phyloP scores from a whole-genome alignment of 2,113 vertebrate genomes.

The Opisthocomus hoazin region DNA sequence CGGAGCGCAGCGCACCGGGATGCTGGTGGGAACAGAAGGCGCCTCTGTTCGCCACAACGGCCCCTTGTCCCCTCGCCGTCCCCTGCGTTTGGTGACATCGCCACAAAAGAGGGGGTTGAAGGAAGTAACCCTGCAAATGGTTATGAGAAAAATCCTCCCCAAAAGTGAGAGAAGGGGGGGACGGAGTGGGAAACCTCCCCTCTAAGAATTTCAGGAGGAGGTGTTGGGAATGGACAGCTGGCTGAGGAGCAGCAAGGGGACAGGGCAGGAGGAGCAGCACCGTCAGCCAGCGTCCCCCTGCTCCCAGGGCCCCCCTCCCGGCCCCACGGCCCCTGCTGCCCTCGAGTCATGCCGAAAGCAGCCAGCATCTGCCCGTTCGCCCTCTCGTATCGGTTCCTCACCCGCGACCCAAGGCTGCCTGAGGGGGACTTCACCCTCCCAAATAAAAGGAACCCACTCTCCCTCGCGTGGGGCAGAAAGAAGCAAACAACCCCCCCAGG shows the following conservation, averaged over 20 bases:
- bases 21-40: not conserved
- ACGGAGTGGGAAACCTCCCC: not conserved
- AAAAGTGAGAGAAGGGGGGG: not conserved
- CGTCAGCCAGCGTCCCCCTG: not conserved
- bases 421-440: not conserved
- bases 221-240: fast-evolving
- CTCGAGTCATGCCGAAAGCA: not conserved
- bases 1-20: not conserved
- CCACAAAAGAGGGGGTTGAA: not conserved
- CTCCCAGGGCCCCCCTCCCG: not conserved
- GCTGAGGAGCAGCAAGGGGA: not conserved
- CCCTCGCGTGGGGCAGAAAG: fast-evolving
- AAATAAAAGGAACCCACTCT: not conserved
- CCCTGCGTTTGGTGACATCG: not conserved
- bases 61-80: not conserved
- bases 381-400: not conserved
- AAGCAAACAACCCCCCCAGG: not conserved
- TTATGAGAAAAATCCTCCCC: not conserved
- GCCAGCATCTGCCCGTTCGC: not conserved
- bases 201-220: not conserved
- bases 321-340: not conserved
- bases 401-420: not conserved
- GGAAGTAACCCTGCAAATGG: not conserved
- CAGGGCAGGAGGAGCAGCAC: not conserved
- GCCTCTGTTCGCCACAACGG: not conserved